Base-by-base conservation (phyloP, 2,797 vertebrate genomes). In the Pangasius krempfi region DNA sequence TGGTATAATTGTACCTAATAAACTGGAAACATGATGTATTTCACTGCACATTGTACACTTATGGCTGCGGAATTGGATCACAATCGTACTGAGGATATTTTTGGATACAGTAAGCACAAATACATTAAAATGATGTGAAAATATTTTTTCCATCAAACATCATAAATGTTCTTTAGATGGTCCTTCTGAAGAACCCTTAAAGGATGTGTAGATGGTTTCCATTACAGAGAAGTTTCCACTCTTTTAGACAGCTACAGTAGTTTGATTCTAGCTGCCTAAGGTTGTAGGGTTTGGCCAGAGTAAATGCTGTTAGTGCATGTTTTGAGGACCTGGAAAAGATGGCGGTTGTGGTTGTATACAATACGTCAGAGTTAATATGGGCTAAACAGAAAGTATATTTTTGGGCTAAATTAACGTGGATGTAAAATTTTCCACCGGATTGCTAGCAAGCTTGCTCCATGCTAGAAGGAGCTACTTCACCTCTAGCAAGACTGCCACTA, bases 311-410 rank as follows among this genome's bases (percentile, higher is more conserved):
- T 64, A 13, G 62, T 33, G n/a, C 9, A 72, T 25, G 9, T 27
- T 52, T 52, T n/a, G 52, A 33, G n/a, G 27, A 27, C 25, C 75
- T 52, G 4, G 4, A 50, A 76, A 79, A 54, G 14, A 79, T 79
- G 75, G 5, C 14, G 56, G 52, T 79, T 79, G 50, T 79, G 76
- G n/a, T 79, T 79, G 76, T 8, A 54, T 9, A 79, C 50, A 79
- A 4, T n/a, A 30, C 3, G 0, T 30, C 75, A 16, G 25, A 5
- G 14, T 54, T 33, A 9, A 54, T 79, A 56, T 10, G n/a, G 50
- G 5, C 30, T 79, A 56, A 79, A 33, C 2, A 33, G 13, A 8
- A 20, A 4, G 76, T 10, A 10, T 37, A 18, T 33, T 80, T 54
- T 9, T 54, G 44, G 47, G 13, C 10, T 25, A 50, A 47, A 50